Evolutionary conservation across 2,888 invertebrate species (phyloP).

Genomic region (Ditula angustiorana): DNA sequence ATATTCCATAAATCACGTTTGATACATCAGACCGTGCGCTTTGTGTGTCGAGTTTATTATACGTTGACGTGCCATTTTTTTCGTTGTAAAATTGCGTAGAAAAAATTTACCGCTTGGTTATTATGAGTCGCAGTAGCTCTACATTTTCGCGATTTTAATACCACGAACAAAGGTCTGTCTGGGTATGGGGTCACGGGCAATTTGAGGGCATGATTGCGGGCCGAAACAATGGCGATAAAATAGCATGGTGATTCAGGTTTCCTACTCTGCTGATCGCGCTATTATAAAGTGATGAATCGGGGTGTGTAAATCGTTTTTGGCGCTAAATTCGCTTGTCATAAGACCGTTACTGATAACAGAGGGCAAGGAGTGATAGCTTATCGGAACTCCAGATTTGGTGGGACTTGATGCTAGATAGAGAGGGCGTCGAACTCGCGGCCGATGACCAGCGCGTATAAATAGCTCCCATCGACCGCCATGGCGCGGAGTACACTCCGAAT

Average conservation of each 20-base stretch:
- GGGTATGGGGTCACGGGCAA: constrained; percentile 54
- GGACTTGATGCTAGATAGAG: constrained; percentile 56
- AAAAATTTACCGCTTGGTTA: not conserved
- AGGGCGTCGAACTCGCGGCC: constrained; percentile 65
- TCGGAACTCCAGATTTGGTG: constrained; percentile 55
- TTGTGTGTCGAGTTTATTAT: not conserved
- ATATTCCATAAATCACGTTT: too few relatives aligned
- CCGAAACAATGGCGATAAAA: constrained; percentile 63
- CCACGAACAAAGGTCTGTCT: constrained; percentile 29
- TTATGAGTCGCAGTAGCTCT: constrained; percentile 15
- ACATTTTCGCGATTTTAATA: constrained; percentile 31
- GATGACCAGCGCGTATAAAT: constrained; percentile 70
- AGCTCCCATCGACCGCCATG: constrained; percentile 62
- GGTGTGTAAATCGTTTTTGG: constrained; percentile 1
- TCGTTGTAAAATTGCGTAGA: not conserved
- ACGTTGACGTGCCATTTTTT: not conserved
- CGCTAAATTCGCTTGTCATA: not conserved
- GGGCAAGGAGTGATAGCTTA: constrained; percentile 55
- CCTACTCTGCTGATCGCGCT: constrained; percentile 50
- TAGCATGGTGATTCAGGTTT: constrained; percentile 52
- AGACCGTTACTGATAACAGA: not conserved
- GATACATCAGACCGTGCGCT: not conserved
- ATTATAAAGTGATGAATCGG: constrained; percentile 10
- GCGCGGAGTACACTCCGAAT: constrained; percentile 58
- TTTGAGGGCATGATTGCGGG: constrained; percentile 59